These are phyloP conservation scores for Smithornis capensis DNA, from an alignment of 2,113 vertebrate species.

Conservation along the genomic window DNA sequence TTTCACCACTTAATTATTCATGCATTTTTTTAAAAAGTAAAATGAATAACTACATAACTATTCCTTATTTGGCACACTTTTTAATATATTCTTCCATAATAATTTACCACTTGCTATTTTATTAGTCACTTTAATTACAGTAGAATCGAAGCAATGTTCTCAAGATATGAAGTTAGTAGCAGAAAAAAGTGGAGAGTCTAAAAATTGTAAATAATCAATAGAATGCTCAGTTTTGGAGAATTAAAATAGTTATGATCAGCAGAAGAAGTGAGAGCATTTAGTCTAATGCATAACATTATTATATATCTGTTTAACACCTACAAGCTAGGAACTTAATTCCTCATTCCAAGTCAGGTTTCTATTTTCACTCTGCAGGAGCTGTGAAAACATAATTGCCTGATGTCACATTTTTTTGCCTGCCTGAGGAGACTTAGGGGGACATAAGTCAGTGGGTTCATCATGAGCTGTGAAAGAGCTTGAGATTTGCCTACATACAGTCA, in stretches of 20 bases:
- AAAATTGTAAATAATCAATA: background rate
- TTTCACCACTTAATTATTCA: background rate
- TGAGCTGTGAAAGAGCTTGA: background rate
- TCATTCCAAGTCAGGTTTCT: background rate
- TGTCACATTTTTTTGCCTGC: background rate
- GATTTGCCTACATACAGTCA: background rate
- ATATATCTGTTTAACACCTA: background rate
- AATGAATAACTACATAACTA: background rate
- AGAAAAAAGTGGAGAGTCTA: background rate
- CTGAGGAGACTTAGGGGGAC: background rate
- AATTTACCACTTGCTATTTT: background rate
- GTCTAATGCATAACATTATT: background rate
- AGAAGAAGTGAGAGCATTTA: background rate
- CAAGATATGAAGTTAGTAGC: background rate
- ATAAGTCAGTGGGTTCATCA: fast-evolving
- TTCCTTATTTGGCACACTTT: background rate
- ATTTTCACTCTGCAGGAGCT: background rate
- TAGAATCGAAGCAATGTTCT: background rate
- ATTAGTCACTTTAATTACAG: background rate
- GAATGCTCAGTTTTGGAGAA: background rate
- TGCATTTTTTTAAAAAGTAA: background rate
- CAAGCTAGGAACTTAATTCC: background rate
- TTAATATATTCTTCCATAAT: background rate
- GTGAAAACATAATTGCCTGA: background rate
- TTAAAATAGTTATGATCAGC: background rate